These are phyloP conservation scores for Pelobates cultripes DNA, from an alignment of 2,797 vertebrate species.

Conservation along the genomic window DNA sequence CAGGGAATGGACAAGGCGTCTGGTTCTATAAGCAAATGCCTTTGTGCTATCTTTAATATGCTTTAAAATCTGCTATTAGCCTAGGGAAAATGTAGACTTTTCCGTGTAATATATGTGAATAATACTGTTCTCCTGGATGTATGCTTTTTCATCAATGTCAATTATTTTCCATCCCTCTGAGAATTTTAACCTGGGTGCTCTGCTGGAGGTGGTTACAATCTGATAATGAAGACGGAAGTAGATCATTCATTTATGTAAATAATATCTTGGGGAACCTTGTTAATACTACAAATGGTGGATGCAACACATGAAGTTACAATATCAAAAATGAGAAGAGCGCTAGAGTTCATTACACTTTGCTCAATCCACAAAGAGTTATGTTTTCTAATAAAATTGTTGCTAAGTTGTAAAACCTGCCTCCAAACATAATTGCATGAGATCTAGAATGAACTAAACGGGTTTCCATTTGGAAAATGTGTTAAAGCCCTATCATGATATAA, in stretches of 20 bases:
- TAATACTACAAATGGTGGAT: not conserved
- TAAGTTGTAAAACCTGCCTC: too few species aligned
- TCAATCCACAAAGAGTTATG: not conserved
- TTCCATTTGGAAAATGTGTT: too few species aligned
- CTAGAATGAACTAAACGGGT: too few species aligned
- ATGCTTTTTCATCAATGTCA: not conserved
- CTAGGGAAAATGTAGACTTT: not conserved
- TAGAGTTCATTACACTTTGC: not conserved
- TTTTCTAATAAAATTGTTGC: too few species aligned
- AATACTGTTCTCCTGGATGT: conserved; percentile 1
- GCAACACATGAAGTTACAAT: not conserved
- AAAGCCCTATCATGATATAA: too few species aligned
- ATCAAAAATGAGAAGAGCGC: not conserved
- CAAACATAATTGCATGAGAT: too few species aligned
- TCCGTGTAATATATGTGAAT: not conserved
- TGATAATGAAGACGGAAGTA: not conserved
- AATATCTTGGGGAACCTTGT: not conserved
- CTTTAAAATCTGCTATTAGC: not conserved
- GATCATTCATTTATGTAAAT: conserved; percentile 16
- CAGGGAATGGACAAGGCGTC: not conserved
- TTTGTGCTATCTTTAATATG: not conserved
- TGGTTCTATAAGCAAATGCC: not conserved
- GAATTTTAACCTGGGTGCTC: conserved; percentile 18
- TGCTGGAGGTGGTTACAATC: conserved; percentile 13
- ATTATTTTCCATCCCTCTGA: not conserved